phyloP scores from a whole-genome alignment of 2,113 vertebrate genomes.

The Potamarius usumacintae region DNA sequence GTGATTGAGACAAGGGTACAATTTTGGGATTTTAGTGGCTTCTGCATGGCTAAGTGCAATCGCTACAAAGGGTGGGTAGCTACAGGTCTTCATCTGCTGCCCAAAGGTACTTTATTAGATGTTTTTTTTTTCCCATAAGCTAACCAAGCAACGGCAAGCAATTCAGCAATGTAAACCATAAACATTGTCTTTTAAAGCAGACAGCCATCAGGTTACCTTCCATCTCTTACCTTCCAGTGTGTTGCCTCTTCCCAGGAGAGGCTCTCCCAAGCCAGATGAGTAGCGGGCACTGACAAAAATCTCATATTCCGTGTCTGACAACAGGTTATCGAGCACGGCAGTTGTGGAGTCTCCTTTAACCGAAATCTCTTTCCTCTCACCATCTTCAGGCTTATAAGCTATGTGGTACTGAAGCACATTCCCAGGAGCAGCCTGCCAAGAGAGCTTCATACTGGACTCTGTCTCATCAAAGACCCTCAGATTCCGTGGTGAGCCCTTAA shows the following conservation, averaged over 20 bases:
- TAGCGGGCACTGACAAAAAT: conserved; percentile 89
- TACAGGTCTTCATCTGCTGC: not conserved
- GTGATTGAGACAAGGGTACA: not conserved
- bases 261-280: conserved; percentile 83
- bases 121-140: not conserved
- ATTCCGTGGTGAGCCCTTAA: conserved; percentile 85
- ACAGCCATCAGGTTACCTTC: not conserved
- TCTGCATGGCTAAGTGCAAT: not conserved
- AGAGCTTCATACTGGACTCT: conserved; percentile 85
- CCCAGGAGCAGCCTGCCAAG: conserved; percentile 87
- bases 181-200: not conserved
- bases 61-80: not conserved
- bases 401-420: conserved; percentile 88
- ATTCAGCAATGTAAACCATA: conserved; percentile 29
- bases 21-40: not conserved
- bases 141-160: not conserved
- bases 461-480: conserved; percentile 86
- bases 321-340: conserved; percentile 79
- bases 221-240: conserved; percentile 89
- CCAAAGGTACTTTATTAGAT: not conserved
- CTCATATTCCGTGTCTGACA: conserved; percentile 83
- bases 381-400: conserved; percentile 83
- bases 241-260: conserved; percentile 85
- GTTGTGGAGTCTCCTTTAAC: conserved; percentile 80
- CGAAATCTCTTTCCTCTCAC: conserved; percentile 83